Conservation (phyloP, 2,113 vertebrate genomes). For the Hiodon alosoides region DNA sequence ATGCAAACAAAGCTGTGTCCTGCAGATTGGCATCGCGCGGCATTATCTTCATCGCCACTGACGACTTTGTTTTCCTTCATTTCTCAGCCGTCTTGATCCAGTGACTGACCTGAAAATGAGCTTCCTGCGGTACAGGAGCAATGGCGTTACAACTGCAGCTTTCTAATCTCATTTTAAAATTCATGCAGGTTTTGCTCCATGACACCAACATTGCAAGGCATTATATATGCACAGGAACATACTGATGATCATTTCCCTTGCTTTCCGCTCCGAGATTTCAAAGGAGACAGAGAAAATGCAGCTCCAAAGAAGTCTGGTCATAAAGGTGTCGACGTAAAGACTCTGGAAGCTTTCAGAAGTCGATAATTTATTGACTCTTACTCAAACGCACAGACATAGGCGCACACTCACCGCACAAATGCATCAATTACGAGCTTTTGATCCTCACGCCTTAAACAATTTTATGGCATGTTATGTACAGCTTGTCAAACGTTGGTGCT, state of each 20-base stretch:
- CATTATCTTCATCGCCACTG: neutral
- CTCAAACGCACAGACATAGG: neutral
- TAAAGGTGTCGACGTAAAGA: neutral
- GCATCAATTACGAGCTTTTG: constrained; percentile 9
- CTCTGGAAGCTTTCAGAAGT: neutral
- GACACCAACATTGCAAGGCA: neutral
- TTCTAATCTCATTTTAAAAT: neutral
- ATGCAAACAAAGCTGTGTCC: neutral
- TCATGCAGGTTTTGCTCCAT: too few relatives aligned
- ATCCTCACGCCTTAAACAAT: constrained; percentile 10
- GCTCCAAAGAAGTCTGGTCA: too few relatives aligned
- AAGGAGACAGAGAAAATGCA: neutral
- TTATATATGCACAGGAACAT: neutral
- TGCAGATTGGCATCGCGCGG: neutral
- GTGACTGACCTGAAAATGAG: neutral
- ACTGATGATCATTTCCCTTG: neutral
- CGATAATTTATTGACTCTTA: constrained; percentile 8
- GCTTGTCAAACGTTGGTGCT: constrained; percentile 18
- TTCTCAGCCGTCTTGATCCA: neutral
- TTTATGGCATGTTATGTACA: constrained; percentile 21
- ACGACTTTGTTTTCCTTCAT: neutral
- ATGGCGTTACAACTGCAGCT: neutral
- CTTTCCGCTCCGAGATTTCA: neutral
- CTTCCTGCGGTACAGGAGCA: too few relatives aligned
- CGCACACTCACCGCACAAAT: neutral